A percentile compares a stretch with the other conserved stretches of the same genome.
These are phyloP conservation scores for Marcusenius ussheri DNA, from an alignment of 2,113 vertebrate species.

Conservation along the genomic window DNA sequence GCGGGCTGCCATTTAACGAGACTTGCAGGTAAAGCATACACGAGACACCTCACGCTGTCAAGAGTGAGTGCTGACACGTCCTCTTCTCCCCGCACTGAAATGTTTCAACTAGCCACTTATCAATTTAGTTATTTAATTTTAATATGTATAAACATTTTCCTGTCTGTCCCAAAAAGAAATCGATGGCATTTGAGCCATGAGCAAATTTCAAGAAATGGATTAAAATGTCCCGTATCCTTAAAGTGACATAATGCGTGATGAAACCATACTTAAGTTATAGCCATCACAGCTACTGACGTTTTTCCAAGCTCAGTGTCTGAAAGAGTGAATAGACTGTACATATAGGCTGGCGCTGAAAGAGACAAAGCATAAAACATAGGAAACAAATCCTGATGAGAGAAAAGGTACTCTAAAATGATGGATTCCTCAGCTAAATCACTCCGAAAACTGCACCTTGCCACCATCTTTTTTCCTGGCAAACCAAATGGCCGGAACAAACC, in stretches of 20 bases:
- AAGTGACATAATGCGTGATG: neutral
- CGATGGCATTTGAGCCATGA: slow-evolving; percentile 9
- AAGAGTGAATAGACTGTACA: neutral
- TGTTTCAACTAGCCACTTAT: slow-evolving; percentile 43
- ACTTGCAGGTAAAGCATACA: slow-evolving; percentile 39
- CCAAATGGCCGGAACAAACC: neutral
- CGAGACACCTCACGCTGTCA: slow-evolving; percentile 55
- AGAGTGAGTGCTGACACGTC: slow-evolving; percentile 42
- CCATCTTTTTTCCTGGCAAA: neutral
- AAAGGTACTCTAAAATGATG: neutral
- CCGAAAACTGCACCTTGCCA: neutral
- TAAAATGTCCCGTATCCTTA: slow-evolving; percentile 26
- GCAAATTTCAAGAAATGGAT: slow-evolving; percentile 26
- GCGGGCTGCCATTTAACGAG: slow-evolving; percentile 27
- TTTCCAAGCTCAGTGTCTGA: neutral
- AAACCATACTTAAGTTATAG: neutral
- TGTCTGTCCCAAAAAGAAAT: slow-evolving; percentile 23
- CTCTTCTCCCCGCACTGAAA: slow-evolving; percentile 22
- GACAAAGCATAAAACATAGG: neutral
- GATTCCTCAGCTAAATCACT: neutral
- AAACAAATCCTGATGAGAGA: neutral
- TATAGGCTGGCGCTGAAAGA: neutral
- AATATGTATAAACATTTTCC: neutral
- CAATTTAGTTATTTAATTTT: slow-evolving; percentile 21
- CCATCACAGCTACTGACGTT: neutral